phyloP scores from a whole-genome alignment of 2,797 vertebrate genomes.

The Melanotaenia parkinsoni region DNA sequence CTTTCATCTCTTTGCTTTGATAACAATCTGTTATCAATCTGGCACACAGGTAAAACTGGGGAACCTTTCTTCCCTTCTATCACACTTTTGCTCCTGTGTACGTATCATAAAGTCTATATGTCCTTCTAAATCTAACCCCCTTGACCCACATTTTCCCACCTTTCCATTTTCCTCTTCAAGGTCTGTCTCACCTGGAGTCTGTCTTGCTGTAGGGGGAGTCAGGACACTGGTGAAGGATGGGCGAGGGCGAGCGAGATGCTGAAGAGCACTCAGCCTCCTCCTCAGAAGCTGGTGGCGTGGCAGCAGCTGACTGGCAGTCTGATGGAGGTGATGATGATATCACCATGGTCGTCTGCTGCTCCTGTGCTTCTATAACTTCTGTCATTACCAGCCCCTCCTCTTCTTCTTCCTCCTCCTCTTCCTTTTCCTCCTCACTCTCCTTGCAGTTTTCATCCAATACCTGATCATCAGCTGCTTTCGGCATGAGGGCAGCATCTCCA shows the following conservation, averaged over 20 bases:
- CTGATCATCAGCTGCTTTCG: conserved; percentile 29
- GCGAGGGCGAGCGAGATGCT: conserved; percentile 77
- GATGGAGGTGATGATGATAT: conserved; percentile 13
- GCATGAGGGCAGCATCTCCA: not conserved
- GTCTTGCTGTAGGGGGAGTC: conserved; percentile 87
- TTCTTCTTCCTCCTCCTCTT: conserved; percentile 21
- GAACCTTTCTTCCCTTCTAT: no score
- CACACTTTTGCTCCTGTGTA: not conserved
- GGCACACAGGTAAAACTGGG: not conserved
- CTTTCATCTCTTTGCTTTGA: not conserved
- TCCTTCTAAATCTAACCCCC: no score
- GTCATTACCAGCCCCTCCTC: conserved; percentile 25
- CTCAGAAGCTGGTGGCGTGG: conserved; percentile 67
- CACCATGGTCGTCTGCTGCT: conserved; percentile 34
- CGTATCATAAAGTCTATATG: not conserved
- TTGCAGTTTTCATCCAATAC: conserved; percentile 22
- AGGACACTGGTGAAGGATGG: conserved; percentile 84
- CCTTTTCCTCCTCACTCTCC: conserved; percentile 35
- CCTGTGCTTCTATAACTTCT: conserved; percentile 6
- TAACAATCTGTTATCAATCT: no score
- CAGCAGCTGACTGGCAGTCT: conserved; percentile 48
- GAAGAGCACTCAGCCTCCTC: conserved; percentile 73
- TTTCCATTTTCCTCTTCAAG: not conserved
- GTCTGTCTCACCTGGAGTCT: conserved; percentile 85
- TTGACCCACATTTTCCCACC: not conserved